These are phyloP conservation scores for Enteromius fasciolatus DNA, from an alignment of 2,797 vertebrate genomes.

Conservation along the genomic window DNA sequence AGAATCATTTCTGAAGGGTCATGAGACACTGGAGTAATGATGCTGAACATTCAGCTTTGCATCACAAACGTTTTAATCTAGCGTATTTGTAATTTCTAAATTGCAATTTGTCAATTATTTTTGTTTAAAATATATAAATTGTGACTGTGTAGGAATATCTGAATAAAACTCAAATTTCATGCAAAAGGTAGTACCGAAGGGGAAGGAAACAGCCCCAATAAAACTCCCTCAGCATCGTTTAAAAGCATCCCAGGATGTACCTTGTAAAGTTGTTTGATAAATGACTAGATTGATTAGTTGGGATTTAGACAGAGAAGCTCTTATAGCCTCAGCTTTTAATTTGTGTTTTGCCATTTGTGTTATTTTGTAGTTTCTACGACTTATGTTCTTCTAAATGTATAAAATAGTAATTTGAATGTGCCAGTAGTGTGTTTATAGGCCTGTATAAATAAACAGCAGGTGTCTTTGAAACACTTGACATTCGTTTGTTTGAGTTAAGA, in stretches of 20 bases:
- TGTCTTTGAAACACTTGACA: background rate
- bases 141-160: background rate
- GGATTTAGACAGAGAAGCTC: background rate
- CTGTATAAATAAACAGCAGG: background rate
- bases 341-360: background rate
- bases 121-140: background rate
- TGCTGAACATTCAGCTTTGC: background rate
- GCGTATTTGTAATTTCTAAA: background rate
- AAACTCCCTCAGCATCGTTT: background rate
- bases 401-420: background rate
- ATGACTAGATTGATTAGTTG: background rate
- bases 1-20: background rate
- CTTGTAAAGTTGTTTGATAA: background rate
- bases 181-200: background rate
- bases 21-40: background rate
- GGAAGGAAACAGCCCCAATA: background rate
- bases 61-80: background rate
- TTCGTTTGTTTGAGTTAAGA: background rate
- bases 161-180: background rate
- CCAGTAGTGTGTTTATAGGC: too few relatives aligned
- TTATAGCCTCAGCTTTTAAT: background rate
- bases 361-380: background rate
- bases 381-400: background rate
- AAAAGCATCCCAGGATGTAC: background rate
- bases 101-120: background rate